Percentiles rank a stretch among this genome's conserved stretches.
These are phyloP conservation scores for Thera britannica DNA, from an alignment of 2,888 invertebrate genomes.

Conservation along the genomic window DNA sequence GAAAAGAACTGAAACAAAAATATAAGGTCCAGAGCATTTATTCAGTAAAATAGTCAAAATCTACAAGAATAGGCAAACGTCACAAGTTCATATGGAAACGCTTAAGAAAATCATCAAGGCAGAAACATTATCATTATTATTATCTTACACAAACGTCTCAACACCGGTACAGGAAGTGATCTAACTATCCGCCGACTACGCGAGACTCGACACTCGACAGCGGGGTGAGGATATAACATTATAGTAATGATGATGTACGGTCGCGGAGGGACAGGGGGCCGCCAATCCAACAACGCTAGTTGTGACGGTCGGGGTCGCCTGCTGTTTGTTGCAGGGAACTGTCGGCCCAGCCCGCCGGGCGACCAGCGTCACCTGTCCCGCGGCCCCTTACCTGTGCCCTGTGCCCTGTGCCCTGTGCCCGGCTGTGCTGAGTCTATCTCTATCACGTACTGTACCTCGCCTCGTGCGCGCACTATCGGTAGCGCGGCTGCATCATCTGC, in stretches of 20 bases:
- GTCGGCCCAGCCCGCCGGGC: slow-evolving; percentile 76
- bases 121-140: slow-evolving; percentile 70
- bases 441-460: not conserved
- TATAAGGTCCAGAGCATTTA: slow-evolving; percentile 77
- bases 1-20: slow-evolving; percentile 35
- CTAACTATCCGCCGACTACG: slow-evolving; percentile 44
- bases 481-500: slow-evolving; percentile 93
- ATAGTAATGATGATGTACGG: slow-evolving; percentile 38
- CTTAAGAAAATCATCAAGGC: slow-evolving; percentile 79
- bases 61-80: slow-evolving; percentile 84
- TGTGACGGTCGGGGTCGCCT: slow-evolving; percentile 77
- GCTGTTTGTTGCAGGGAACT: slow-evolving; percentile 80
- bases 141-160: slow-evolving; percentile 70
- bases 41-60: slow-evolving; percentile 84
- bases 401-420: slow-evolving; percentile 32
- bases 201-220: slow-evolving; percentile 17
- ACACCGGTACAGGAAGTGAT: slow-evolving; percentile 50
- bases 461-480: slow-evolving; percentile 86
- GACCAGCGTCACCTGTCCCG: slow-evolving; percentile 65
- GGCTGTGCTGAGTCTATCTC: not conserved
- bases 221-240: slow-evolving; percentile 20
- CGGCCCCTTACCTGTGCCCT: slow-evolving; percentile 46
- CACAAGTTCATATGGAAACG: slow-evolving; percentile 82
- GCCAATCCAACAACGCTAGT: slow-evolving; percentile 83
- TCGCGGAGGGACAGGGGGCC: slow-evolving; percentile 78